These are phyloP conservation scores for Dryocosmus kuriphilus DNA, from an alignment of 2,888 invertebrate species.

Conservation along the genomic window DNA sequence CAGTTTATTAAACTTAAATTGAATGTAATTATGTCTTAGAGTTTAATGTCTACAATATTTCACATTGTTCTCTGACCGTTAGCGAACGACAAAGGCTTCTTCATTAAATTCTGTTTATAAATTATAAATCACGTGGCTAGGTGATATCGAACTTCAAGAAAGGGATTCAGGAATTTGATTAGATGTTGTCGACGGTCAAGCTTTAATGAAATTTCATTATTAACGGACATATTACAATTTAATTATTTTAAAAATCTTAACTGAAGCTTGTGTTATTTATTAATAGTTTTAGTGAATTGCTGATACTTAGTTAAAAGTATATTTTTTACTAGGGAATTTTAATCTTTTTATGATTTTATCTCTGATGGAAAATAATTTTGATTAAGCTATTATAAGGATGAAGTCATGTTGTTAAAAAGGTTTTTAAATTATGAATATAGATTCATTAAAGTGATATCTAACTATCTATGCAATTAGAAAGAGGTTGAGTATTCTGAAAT, in stretches of 20 bases:
- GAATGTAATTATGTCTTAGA: not conserved
- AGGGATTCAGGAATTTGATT: not conserved
- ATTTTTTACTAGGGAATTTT: too few species aligned
- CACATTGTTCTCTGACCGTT: not conserved
- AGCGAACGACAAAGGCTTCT: not conserved
- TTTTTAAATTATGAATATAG: too few species aligned
- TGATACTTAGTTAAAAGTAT: too few species aligned
- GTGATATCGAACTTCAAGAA: not conserved
- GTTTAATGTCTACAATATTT: not conserved
- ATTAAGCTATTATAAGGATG: too few species aligned
- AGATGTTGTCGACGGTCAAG: not conserved
- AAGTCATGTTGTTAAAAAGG: too few species aligned
- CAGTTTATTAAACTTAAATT: not conserved
- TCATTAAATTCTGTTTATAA: slow-evolving; percentile 3
- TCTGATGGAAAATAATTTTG: not conserved
- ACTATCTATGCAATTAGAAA: too few species aligned
- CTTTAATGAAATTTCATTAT: not conserved
- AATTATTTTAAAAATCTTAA: not conserved
- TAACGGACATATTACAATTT: not conserved
- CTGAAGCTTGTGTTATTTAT: not conserved
- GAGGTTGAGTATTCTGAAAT: too few species aligned
- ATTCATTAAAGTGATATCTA: too few species aligned
- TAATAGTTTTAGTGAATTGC: too few species aligned
- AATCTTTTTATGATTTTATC: not conserved
- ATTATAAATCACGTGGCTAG: not conserved